These are phyloP conservation scores for Periparus ater DNA, from an alignment of 2,797 vertebrate genomes.

Conservation along the genomic window DNA sequence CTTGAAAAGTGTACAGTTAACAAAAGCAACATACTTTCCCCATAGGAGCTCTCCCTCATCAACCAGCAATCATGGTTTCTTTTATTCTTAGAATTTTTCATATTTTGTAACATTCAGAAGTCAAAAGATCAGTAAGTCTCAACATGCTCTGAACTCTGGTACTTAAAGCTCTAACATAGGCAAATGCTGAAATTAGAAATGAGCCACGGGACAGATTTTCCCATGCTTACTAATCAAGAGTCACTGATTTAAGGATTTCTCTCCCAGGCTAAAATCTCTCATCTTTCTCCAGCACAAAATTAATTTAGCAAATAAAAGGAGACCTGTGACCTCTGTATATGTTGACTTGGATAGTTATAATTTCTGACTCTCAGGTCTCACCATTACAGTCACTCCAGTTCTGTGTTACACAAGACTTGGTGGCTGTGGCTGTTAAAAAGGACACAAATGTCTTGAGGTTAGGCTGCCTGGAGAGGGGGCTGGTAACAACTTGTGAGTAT, in stretches of 20 bases:
- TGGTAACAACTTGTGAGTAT: background rate
- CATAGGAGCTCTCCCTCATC: background rate
- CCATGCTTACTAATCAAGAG: background rate
- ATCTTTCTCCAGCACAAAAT: background rate
- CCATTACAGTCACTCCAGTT: background rate
- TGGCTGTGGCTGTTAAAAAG: background rate
- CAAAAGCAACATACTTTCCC: background rate
- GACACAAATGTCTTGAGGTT: background rate
- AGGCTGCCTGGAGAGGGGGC: background rate
- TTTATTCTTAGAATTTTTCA: background rate
- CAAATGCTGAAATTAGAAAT: background rate
- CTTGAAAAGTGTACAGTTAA: background rate
- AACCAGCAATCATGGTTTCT: background rate
- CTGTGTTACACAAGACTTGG: background rate
- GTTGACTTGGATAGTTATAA: background rate
- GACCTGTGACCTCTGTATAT: background rate
- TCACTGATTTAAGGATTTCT: background rate
- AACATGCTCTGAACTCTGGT: background rate
- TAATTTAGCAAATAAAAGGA: background rate
- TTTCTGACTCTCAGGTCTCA: background rate
- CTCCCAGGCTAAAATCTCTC: background rate
- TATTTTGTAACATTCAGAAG: background rate
- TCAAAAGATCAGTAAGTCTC: background rate
- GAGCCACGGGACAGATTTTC: background rate
- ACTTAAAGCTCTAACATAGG: background rate